Conservation (phyloP, 1,140 invertebrate genomes). For the Zaprionus lachaisei region DNA sequence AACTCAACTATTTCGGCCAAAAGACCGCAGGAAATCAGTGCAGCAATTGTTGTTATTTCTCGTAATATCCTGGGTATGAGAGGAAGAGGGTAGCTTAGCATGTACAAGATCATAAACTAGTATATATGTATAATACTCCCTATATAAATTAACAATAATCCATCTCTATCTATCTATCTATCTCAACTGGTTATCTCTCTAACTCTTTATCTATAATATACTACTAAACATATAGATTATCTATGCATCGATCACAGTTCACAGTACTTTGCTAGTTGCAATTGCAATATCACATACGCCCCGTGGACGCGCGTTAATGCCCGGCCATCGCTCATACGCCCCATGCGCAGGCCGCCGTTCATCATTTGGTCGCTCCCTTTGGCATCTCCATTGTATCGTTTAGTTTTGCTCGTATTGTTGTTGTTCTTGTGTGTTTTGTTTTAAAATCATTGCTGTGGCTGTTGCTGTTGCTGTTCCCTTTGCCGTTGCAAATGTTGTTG, state of each 20-base stretch:
- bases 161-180: no score
- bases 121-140: no score
- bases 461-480: not conserved
- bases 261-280: not conserved
- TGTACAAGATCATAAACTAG: no score
- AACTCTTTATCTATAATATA: no score
- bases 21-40: conserved; percentile 68
- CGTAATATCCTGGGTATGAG: not conserved
- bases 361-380: conserved; percentile 54
- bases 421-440: conserved; percentile 43
- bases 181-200: no score
- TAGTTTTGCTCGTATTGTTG: not conserved
- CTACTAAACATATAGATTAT: not conserved
- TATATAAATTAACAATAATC: no score
- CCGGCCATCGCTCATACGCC: conserved; percentile 72
- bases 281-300: conserved; percentile 51
- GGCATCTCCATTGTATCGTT: conserved; percentile 30
- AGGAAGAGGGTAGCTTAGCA: not conserved
- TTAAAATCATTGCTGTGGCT: conserved; percentile 41
- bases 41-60: conserved; percentile 35
- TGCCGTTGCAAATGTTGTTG: conserved; percentile 42
- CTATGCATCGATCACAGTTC: not conserved
- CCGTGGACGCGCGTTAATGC: conserved; percentile 63
- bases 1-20: conserved; percentile 65
- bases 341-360: conserved; percentile 50